A percentile compares a stretch with the other conserved stretches of the same genome.
Conservation (phyloP, 2,888 invertebrate genomes). For the Erannis defoliaria region DNA sequence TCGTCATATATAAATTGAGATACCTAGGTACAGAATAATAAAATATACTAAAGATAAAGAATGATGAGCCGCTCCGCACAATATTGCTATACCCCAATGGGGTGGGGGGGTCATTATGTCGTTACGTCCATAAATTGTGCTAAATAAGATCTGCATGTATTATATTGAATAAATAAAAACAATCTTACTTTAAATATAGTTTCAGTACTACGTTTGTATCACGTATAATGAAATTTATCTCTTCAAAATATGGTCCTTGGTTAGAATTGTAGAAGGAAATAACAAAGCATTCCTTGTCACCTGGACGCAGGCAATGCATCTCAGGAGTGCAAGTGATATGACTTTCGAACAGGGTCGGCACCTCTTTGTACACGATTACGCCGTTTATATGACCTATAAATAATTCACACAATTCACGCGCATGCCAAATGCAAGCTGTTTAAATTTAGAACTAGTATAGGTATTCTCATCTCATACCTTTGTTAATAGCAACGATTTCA, state of each 20-base stretch:
- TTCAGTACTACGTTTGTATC: constrained; percentile 86
- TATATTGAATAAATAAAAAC: background rate
- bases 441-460: constrained; percentile 33
- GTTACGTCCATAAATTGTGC: too few species aligned
- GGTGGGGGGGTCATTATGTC: too few species aligned
- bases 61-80: too few species aligned
- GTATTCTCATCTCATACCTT: constrained; percentile 76
- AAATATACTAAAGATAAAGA: too few species aligned
- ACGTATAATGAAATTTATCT: constrained; percentile 85
- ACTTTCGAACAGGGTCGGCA: constrained; percentile 85
- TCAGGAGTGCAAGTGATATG: constrained; percentile 82
- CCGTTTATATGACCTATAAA: constrained; percentile 87
- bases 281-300: constrained; percentile 81
- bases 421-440: constrained; percentile 35
- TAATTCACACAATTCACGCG: constrained; percentile 35
- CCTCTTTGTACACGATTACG: constrained; percentile 78
- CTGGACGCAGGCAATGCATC: constrained; percentile 76
- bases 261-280: constrained; percentile 86
- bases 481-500: constrained; percentile 86
- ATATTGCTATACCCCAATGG: too few species aligned
- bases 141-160: too few species aligned
- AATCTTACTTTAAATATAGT: constrained; percentile 85
- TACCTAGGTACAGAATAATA: background rate
- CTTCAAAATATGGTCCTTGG: constrained; percentile 88
- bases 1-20: background rate